Percentiles rank a stretch among this genome's conserved stretches.
Conservation (phyloP, 2,113 vertebrate species). For the Xenopus tropicalis region DNA sequence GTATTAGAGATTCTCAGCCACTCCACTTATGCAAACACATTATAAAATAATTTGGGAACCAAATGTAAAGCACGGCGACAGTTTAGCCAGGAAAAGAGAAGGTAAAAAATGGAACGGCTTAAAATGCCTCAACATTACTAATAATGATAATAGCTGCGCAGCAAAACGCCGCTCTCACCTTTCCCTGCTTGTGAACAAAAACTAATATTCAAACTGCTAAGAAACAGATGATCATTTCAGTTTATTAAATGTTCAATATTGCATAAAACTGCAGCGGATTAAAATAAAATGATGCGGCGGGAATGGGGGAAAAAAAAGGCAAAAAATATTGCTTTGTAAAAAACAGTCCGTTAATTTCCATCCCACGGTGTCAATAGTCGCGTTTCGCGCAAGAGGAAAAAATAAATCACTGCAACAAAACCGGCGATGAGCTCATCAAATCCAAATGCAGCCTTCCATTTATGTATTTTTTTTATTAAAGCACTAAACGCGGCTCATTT, state of each 20-base stretch:
- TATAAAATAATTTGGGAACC: slow-evolving; percentile 20
- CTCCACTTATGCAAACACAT: background rate
- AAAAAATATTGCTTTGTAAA: slow-evolving; percentile 65
- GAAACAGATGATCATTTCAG: slow-evolving; percentile 57
- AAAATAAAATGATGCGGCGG: slow-evolving; percentile 63
- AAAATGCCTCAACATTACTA: slow-evolving; percentile 4
- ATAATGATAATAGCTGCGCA: slow-evolving; percentile 45
- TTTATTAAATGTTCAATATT: slow-evolving; percentile 64
- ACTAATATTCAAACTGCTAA: slow-evolving; percentile 48
- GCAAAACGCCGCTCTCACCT: slow-evolving; percentile 13
- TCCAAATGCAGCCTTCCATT: slow-evolving; percentile 75
- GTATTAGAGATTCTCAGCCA: slow-evolving; percentile 13
- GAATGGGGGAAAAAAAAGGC: slow-evolving; percentile 59
- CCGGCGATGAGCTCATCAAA: slow-evolving; percentile 73
- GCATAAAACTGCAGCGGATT: slow-evolving; percentile 65
- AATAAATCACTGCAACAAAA: slow-evolving; percentile 73
- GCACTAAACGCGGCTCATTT: slow-evolving; percentile 79
- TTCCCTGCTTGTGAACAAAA: slow-evolving; percentile 37
- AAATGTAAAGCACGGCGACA: background rate
- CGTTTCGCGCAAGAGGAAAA: slow-evolving; percentile 60
- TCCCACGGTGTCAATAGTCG: slow-evolving; percentile 66
- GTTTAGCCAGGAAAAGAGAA: slow-evolving; percentile 13
- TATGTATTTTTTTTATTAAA: slow-evolving; percentile 83
- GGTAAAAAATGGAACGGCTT: slow-evolving; percentile 1
- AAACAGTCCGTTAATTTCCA: slow-evolving; percentile 71